phyloP scores from a whole-genome alignment of 2,888 invertebrate species.

The Eristalinus sepulchralis region DNA sequence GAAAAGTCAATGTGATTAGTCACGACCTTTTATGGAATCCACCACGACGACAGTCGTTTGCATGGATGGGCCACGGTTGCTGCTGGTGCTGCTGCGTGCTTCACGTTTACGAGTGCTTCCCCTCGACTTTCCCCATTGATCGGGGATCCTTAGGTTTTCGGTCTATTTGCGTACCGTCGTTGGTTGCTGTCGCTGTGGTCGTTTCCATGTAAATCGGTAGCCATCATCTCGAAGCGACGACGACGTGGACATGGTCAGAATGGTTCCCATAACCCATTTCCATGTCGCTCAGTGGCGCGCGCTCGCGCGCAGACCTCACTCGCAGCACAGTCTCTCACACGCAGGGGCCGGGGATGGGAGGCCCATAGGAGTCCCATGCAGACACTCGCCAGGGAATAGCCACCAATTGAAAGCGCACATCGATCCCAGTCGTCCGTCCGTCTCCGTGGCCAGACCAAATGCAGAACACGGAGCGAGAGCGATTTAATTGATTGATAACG shows the following conservation, averaged over 20 bases:
- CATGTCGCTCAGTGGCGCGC: conserved; percentile 34
- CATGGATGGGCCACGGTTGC: conserved; percentile 40
- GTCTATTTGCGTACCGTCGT: conserved; percentile 66
- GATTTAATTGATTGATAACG: conserved; percentile 75
- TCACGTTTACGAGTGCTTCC: conserved; percentile 42
- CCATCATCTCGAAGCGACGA: conserved; percentile 63
- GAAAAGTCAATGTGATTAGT: conserved; percentile 73
- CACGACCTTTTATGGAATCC: conserved; percentile 74
- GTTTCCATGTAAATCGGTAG: conserved; percentile 71
- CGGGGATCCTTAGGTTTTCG: conserved; percentile 49
- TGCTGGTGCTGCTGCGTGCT: conserved; percentile 53
- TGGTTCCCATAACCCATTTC: conserved; percentile 71
- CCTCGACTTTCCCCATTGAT: background rate
- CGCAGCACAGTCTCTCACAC: conserved; percentile 12
- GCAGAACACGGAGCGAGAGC: conserved; percentile 56
- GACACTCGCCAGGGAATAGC: conserved; percentile 57
- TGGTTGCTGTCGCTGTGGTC: background rate
- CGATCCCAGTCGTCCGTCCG: conserved; percentile 36
- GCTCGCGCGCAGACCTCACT: conserved; percentile 45
- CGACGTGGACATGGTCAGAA: conserved; percentile 65
- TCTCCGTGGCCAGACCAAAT: background rate
- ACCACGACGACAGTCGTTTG: conserved; percentile 65
- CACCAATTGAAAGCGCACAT: conserved; percentile 61
- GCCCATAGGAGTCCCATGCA: conserved; percentile 61
- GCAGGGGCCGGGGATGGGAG: background rate